Evolutionary conservation across 2,888 invertebrate species (phyloP), one percentile per base, ranked within the genome.

Genomic region (Amphipoea oculea): DNA sequence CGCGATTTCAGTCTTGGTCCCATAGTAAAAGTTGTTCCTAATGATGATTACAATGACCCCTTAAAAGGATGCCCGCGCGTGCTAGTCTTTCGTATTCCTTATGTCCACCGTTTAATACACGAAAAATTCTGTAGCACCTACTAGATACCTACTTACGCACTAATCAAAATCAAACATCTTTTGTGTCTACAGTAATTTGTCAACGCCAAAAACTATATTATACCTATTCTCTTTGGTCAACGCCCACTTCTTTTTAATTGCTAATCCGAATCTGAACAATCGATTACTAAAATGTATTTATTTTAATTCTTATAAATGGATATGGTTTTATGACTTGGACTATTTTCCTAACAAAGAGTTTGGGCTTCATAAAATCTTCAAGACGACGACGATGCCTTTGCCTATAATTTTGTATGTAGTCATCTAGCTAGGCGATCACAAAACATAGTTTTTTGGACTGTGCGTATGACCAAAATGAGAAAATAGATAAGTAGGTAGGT

Each of bases 231-330:
- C 29, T 29, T 29, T 29, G 29, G 14, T 72, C 67, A 79, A 9
- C 79, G 84, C 79, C 79, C 79, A 84, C 81, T 36, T 40, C 65
- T 84, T 60, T 36, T 4, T 51, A 62, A 48, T 66, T 51, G 36
- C 20, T 83, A 11, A 23, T 62, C 42, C 36, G 36, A 77, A 76
- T 67, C 12, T 65, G 36, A 78, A 81, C 42, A 63, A 79, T 4
- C 23, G 9, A 54, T 70, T 60, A 79, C 51, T 6, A 66, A 36
- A 60, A 75, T 54, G 36, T 54, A 42, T n/a, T n/a, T 29, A 29
- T 1, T 20, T 4, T 0, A 20, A 68, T 68, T 54, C 36, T 71
- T 54, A 6, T 45, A 48, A 23, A 29, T 79, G 20, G 12, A 45
- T n/a, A 45, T 2, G 11, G 23, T n/a, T 81, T 54, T 79, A 57